Percentiles rank a stretch among this genome's conserved stretches.
Conservation (phyloP, 2,888 invertebrate genomes). For the Dromius quadrimaculatus region DNA sequence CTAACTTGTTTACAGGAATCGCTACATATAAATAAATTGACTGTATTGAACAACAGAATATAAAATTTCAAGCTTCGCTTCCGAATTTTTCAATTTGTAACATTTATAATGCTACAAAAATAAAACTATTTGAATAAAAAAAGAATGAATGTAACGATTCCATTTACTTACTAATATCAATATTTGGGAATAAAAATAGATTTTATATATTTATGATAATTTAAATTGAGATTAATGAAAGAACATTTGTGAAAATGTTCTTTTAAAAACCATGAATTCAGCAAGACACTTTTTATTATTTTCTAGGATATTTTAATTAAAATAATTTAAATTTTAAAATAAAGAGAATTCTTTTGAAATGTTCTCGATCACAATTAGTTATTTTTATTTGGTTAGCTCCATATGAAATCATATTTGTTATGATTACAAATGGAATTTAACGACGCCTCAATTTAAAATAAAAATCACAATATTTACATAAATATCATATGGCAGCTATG, state of each 20-base stretch:
- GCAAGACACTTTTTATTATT: slow-evolving; percentile 39
- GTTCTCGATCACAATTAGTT: slow-evolving; percentile 50
- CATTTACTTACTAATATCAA: slow-evolving; percentile 41
- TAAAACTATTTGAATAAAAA: slow-evolving; percentile 21
- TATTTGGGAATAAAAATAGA: slow-evolving; percentile 47
- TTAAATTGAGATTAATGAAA: slow-evolving; percentile 25
- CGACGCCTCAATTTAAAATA: slow-evolving; percentile 12
- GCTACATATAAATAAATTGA: slow-evolving; percentile 33
- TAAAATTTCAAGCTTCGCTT: slow-evolving; percentile 15
- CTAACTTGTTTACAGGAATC: slow-evolving; percentile 40
- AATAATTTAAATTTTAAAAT: slow-evolving; percentile 31
- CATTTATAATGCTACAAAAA: slow-evolving; percentile 18
- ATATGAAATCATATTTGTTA: slow-evolving; percentile 24
- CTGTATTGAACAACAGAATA: slow-evolving; percentile 12
- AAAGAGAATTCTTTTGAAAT: slow-evolving; percentile 33
- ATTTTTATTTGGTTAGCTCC: slow-evolving; percentile 41
- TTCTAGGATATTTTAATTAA: slow-evolving; percentile 14
- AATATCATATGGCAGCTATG: slow-evolving; percentile 51
- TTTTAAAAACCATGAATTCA: slow-evolving; percentile 20
- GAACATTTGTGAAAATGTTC: slow-evolving; percentile 23
- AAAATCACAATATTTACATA: slow-evolving; percentile 51
- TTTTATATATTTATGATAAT: slow-evolving; percentile 19
- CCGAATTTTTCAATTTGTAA: background rate
- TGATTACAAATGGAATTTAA: slow-evolving; percentile 32
- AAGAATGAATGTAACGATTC: slow-evolving; percentile 44